These are phyloP conservation scores for Paralichthys olivaceus DNA, from an alignment of 2,113 vertebrate species.

Conservation along the genomic window DNA sequence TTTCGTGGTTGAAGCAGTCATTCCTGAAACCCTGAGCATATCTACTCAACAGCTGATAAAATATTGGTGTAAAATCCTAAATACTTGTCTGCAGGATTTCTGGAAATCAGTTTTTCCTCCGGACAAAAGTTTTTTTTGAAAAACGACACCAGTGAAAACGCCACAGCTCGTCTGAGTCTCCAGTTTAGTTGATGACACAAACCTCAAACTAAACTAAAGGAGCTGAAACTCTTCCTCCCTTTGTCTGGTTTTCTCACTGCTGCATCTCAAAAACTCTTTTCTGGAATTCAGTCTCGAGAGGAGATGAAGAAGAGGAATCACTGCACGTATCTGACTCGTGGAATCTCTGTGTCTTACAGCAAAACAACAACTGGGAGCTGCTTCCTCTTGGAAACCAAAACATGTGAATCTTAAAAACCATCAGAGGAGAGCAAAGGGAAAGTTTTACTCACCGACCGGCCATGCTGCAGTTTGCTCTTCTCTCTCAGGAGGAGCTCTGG, in stretches of 20 bases:
- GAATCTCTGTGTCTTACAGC: neutral
- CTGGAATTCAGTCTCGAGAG: neutral
- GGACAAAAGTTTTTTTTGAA: too few relatives aligned
- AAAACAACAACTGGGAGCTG: constrained; percentile 16
- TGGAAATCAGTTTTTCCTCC: neutral
- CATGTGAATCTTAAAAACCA: neutral
- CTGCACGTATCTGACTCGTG: neutral
- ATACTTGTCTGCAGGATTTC: too few relatives aligned
- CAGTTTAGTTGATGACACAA: neutral
- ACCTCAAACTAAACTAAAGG: neutral
- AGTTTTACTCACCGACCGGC: constrained; percentile 87
- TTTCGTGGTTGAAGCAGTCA: too few relatives aligned
- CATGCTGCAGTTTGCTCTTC: constrained; percentile 81
- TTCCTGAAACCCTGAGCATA: too few relatives aligned
- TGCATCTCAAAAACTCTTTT: neutral
- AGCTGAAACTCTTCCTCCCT: neutral
- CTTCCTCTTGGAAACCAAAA: neutral
- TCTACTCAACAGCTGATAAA: too few relatives aligned
- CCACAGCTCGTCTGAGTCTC: too few relatives aligned
- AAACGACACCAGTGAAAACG: too few relatives aligned
- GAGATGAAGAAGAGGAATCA: neutral
- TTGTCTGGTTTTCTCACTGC: neutral
- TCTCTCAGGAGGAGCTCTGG: constrained; percentile 6
- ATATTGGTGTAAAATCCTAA: too few relatives aligned
- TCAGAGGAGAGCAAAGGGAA: neutral